Evolutionary conservation across 2,888 invertebrate species (phyloP), one percentile per base, ranked within the genome.

Genomic region (Morpho helenor): DNA sequence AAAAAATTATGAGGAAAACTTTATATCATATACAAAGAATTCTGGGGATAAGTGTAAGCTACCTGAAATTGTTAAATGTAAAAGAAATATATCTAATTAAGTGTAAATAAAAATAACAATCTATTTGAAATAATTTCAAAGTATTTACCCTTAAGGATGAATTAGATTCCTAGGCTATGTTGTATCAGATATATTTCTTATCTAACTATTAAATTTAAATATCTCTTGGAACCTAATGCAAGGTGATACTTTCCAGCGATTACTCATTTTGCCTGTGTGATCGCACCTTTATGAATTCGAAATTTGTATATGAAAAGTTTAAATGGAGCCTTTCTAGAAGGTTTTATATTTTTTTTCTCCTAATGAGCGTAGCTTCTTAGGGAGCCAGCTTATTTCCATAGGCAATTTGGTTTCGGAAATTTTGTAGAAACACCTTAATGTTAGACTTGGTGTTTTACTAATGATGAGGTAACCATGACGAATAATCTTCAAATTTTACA

Each of bases 261-360:
- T 10, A 5, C 7, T 2, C 16, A 23, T 52, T 40, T 53, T 22
- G 6, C 55, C 5, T 41, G 42, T 50, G 8, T 78, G 68, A 65
- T 62, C 72, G 49, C 68, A 48, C 46, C 87, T 69, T 84, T 74
- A 80, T 40, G 49, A 71, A 71, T 74, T 80, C 76, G 66, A 74
- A 87, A 87, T 87, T 83, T 81, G 81, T 82, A 87, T 84, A 84
- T 78, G 76, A 82, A 84, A 84, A 82, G 82, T 81, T 81, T 72
- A 74, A 79, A 82, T 77, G 77, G 76, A 74, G 74, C 77, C 82
- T 83, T 84, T 86, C 80, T 83, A 82, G 75, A 79, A 65, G 67
- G 68, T 74, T 79, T 73, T 77, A 77, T 77, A 74, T 79, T 76
- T 75, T 68, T 60, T 61, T 63, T 63, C 66, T 69, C 68, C 72